A percentile compares a stretch with the other conserved stretches of the same genome.
Evolutionary conservation across 2,113 vertebrate species (phyloP).

Genomic region (Engraulis encrasicolus): DNA sequence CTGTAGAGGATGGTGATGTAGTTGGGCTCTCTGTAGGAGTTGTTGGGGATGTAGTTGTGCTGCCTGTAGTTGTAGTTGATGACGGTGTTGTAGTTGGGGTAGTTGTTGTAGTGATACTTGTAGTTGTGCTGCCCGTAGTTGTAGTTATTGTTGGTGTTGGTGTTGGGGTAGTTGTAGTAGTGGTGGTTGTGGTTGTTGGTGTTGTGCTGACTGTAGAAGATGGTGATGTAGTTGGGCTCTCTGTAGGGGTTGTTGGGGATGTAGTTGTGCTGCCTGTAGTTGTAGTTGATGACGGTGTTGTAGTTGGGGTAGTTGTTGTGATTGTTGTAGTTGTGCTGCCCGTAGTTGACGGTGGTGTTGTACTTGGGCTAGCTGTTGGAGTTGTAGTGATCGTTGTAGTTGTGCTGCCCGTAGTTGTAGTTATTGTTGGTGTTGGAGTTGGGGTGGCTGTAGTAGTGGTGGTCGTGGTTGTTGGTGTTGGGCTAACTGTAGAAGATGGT

Average conservation of each 20-base stretch:
- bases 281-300: not conserved
- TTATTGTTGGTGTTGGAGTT: too few relatives aligned
- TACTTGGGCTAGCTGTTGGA: not conserved
- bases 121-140: too few relatives aligned
- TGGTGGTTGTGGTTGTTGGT: not conserved
- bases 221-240: too few relatives aligned
- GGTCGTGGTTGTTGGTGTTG: not conserved
- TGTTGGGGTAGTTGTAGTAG: not conserved
- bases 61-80: not conserved
- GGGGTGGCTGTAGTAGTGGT: too few relatives aligned
- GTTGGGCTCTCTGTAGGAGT: not conserved
- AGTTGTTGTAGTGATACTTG: not conserved
- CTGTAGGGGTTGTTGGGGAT: too few relatives aligned
- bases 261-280: not conserved
- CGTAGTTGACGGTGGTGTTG: not conserved
- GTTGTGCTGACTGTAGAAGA: too few relatives aligned
- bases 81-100: not conserved
- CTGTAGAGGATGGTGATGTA: constrained; percentile 4
- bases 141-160: too few relatives aligned
- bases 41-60: not conserved
- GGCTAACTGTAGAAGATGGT: constrained; percentile 21
- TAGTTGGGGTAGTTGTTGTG: not conserved
- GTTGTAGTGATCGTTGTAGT: too few relatives aligned
- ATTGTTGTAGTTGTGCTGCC: too few relatives aligned
- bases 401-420: too few relatives aligned